Base-by-base conservation (phyloP, 2,113 vertebrate species). In the Mus musculus region DNA sequence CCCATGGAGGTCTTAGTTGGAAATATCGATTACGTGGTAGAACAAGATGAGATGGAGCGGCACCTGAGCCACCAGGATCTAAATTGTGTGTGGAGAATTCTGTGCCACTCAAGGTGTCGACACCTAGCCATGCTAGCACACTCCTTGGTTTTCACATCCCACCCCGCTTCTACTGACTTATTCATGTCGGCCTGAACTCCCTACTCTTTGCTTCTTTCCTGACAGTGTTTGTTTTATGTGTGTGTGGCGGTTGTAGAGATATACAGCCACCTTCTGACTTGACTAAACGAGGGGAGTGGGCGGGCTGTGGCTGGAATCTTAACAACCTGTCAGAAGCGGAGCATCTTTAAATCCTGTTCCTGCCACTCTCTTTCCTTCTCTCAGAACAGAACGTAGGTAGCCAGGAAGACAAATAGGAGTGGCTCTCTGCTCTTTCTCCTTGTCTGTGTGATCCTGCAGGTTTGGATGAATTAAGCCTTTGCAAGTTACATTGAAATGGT, bases 401-500 rank as follows among this genome's bases (percentile, higher is more conserved):
- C 54, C 71, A 75, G 63, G 93, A 93, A 97, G 71, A 97, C 91
- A 97, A 97, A 96, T 63, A 92, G 80, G 39, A 91, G 63, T 78
- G 42, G 26, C 36, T 80, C 16, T 87, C 95, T 89, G 78, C 71
- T 93, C 93, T 89, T 96, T 95, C 63, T 73, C 39, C 61, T 96
- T 97, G 89, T 93, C 95, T 97, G 88, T 96, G 36, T 93, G 96
- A 93, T 95, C 63, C 95, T 95, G 85, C 90, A 71, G 86, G 75
- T 96, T 96, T 97, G 96, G 94, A 97, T 95, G 90, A 96, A 91
- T 92, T 91, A 54, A 54, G 80, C n/a, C 92, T 97, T 96, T 97
- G 93, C 88, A 93, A 96, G 93, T 95, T 96, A 61, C 10, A 4
- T 7, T 97, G 81, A 95, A 69, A 63, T 69, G 95, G 30, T 96